phyloP scores from a whole-genome alignment of 1,140 invertebrate genomes.

The Calliopsis andreniformis region DNA sequence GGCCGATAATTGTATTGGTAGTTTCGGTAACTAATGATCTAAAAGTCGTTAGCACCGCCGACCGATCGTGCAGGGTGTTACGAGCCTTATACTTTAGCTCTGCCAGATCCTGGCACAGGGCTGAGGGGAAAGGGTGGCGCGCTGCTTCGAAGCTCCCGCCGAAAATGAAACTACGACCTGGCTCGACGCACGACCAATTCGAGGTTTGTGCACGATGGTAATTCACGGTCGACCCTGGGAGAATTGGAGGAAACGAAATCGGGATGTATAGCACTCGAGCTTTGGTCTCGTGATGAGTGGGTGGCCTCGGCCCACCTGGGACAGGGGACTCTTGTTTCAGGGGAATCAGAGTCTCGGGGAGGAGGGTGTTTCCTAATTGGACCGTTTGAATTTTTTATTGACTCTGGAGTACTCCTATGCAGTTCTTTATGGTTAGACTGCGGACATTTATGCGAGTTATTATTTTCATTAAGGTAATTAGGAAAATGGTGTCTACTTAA shows the following conservation, averaged over 20 bases:
- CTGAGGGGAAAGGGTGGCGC: too few species aligned
- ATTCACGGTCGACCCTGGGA: slow-evolving; percentile 66
- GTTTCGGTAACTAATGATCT: slow-evolving; percentile 82
- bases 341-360: too few species aligned
- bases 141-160: slow-evolving; percentile 38
- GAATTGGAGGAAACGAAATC: slow-evolving; percentile 46
- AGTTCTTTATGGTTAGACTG: too few species aligned
- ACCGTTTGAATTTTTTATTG: too few species aligned
- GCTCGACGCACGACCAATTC: slow-evolving; percentile 70
- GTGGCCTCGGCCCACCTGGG: not conserved
- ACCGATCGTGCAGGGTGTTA: slow-evolving; percentile 72
- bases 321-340: not conserved
- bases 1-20: slow-evolving; percentile 81
- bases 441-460: too few species aligned
- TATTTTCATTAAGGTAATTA: too few species aligned
- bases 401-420: too few species aligned
- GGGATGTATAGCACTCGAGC: slow-evolving; percentile 21
- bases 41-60: slow-evolving; percentile 79
- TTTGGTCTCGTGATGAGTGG: not conserved
- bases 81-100: slow-evolving; percentile 60
- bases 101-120: slow-evolving; percentile 1
- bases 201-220: slow-evolving; percentile 69
- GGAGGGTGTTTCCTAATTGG: too few species aligned
- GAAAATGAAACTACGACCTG: slow-evolving; percentile 74
- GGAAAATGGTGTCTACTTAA: too few species aligned